phyloP scores from a whole-genome alignment of 2,113 vertebrate genomes.

The Calypte anna region DNA sequence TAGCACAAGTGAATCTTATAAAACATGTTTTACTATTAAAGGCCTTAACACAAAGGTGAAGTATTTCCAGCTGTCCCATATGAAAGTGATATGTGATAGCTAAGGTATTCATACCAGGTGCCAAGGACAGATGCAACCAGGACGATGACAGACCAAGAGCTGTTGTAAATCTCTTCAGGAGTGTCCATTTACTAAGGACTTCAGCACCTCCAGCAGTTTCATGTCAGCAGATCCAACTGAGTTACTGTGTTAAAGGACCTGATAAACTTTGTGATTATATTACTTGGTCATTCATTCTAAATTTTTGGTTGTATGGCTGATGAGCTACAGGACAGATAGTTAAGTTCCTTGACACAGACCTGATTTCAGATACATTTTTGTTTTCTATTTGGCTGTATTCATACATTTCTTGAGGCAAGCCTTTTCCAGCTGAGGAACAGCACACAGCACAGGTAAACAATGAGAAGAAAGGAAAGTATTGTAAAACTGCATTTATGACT shows the following conservation, averaged over 20 bases:
- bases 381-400: neutral
- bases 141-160: slow-evolving; percentile 59
- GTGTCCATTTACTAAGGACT: slow-evolving; percentile 63
- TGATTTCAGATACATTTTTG: neutral
- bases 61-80: slow-evolving; percentile 30
- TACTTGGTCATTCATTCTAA: slow-evolving; percentile 13
- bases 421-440: neutral
- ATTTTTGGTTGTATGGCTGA: slow-evolving; percentile 17
- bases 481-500: neutral
- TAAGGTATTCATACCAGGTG: slow-evolving; percentile 69
- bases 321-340: neutral
- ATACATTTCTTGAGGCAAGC: neutral
- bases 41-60: slow-evolving; percentile 30
- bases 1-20: neutral
- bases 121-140: slow-evolving; percentile 63
- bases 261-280: slow-evolving; percentile 56
- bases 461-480: neutral
- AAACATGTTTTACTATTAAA: slow-evolving; percentile 19
- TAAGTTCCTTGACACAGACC: neutral
- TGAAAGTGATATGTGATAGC: slow-evolving; percentile 49
- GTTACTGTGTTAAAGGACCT: slow-evolving; percentile 52
- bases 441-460: neutral
- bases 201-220: slow-evolving; percentile 69
- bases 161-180: slow-evolving; percentile 69
- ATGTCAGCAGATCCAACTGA: slow-evolving; percentile 23